A percentile compares a stretch with the other conserved stretches of the same genome.
These are phyloP conservation scores for Cheilosia vernalis DNA, from an alignment of 2,888 invertebrate species.

Conservation along the genomic window DNA sequence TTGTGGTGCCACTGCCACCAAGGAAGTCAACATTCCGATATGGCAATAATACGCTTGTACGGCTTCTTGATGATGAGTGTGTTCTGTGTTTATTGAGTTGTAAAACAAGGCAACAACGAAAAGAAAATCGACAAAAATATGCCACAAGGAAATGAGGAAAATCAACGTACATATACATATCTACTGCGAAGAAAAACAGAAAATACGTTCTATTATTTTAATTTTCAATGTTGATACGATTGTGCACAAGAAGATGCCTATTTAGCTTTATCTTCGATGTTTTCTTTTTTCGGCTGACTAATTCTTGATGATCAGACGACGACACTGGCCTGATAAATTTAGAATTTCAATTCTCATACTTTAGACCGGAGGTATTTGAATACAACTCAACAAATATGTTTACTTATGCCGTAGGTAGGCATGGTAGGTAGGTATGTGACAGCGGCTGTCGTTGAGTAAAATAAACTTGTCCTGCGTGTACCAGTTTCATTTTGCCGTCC, in stretches of 20 bases:
- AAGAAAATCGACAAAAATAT: conserved; percentile 19
- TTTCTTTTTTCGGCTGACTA: conserved; percentile 53
- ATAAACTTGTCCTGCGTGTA: conserved; percentile 29
- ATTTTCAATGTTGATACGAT: not conserved
- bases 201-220: conserved; percentile 15
- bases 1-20: conserved; percentile 31
- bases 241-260: not conserved
- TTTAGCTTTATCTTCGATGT: conserved; percentile 16
- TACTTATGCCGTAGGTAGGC: not conserved
- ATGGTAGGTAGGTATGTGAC: not conserved
- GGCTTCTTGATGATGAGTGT: conserved; percentile 59
- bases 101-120: conserved; percentile 33
- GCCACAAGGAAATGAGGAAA: not conserved
- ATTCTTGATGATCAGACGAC: conserved; percentile 44
- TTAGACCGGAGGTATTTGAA: conserved; percentile 20
- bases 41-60: conserved; percentile 61
- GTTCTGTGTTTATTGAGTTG: conserved; percentile 54
- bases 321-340: conserved; percentile 55
- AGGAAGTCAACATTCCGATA: conserved; percentile 73
- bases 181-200: conserved; percentile 28
- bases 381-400: not conserved
- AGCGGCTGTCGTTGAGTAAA: conserved; percentile 2
- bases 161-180: not conserved
- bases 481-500: conserved; percentile 3
- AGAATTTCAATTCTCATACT: conserved; percentile 60